Conservation (phyloP, 2,797 vertebrate genomes). For the Hypotaenidia okinawae region DNA sequence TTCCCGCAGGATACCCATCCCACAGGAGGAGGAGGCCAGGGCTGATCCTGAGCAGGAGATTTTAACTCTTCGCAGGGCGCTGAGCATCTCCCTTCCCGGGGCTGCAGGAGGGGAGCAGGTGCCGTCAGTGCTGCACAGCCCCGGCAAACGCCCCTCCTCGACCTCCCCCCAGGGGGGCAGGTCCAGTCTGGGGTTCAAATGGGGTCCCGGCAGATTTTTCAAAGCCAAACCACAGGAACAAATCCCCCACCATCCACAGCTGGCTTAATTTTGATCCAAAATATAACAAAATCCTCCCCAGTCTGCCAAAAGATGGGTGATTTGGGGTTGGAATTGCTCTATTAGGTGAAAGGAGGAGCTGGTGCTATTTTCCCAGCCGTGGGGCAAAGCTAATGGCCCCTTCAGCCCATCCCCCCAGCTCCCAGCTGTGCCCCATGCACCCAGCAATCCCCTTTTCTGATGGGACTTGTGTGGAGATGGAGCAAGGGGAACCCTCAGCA, state of each 20-base stretch:
- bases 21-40: neutral
- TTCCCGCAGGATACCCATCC: too few species aligned
- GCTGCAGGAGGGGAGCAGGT: rapidly evolving
- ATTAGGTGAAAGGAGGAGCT: neutral
- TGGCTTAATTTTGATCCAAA: neutral
- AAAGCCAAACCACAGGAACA: neutral
- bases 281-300: neutral
- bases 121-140: neutral
- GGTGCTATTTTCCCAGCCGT: neutral
- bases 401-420: neutral
- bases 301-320: rapidly evolving
- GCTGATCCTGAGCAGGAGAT: neutral
- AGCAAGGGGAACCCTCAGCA: rapidly evolving
- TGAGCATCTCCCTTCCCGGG: neutral
- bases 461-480: rapidly evolving
- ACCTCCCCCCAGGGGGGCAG: neutral
- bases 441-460: neutral
- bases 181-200: neutral
- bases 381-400: too few species aligned
- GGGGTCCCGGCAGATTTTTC: neutral
- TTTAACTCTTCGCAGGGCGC: neutral
- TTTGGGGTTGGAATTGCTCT: neutral
- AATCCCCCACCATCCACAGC: neutral
- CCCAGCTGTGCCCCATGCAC: neutral
- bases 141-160: rapidly evolving